phyloP scores from a whole-genome alignment of 23 tunicate species.

The Corella eumyota region DNA sequence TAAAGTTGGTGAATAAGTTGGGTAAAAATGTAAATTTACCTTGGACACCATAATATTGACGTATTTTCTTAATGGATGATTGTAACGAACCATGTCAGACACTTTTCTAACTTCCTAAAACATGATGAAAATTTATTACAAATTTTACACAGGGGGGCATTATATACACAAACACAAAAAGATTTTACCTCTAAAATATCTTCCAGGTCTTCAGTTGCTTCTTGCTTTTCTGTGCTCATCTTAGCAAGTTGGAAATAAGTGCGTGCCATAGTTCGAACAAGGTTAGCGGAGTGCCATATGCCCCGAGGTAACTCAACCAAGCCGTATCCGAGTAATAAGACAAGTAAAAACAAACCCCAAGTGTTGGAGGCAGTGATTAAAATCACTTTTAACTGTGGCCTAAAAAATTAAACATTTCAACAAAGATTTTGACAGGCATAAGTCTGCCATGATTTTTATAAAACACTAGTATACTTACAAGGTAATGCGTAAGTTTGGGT shows the following conservation, averaged over 20 bases:
- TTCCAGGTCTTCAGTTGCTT: slow-evolving; percentile 83
- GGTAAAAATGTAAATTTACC: slow-evolving; percentile 3
- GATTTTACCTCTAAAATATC: slow-evolving; percentile 61
- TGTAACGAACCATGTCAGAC: slow-evolving; percentile 50
- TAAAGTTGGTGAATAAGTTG: not conserved
- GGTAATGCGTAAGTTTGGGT: slow-evolving; percentile 17
- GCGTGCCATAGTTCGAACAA: slow-evolving; percentile 24
- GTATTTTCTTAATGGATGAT: slow-evolving; percentile 58
- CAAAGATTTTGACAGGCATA: not conserved
- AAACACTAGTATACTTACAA: slow-evolving; percentile 10
- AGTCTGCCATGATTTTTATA: not conserved
- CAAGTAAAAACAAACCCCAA: slow-evolving; percentile 95
- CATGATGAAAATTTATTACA: too few relatives aligned
- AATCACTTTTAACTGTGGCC: slow-evolving; percentile 56
- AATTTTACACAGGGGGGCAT: too few relatives aligned
- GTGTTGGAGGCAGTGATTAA: slow-evolving; percentile 91
- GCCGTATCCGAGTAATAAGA: slow-evolving; percentile 95
- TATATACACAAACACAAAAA: too few relatives aligned
- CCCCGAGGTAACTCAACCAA: slow-evolving; percentile 97
- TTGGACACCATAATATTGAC: slow-evolving; percentile 71
- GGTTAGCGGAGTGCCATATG: slow-evolving; percentile 61
- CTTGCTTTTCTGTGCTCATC: slow-evolving; percentile 95
- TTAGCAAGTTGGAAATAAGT: slow-evolving; percentile 87
- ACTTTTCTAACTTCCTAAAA: slow-evolving; percentile 47
- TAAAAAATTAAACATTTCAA: not conserved